Evolutionary conservation across 2,888 invertebrate species (phyloP).

Genomic region (Phaonia tiefii): DNA sequence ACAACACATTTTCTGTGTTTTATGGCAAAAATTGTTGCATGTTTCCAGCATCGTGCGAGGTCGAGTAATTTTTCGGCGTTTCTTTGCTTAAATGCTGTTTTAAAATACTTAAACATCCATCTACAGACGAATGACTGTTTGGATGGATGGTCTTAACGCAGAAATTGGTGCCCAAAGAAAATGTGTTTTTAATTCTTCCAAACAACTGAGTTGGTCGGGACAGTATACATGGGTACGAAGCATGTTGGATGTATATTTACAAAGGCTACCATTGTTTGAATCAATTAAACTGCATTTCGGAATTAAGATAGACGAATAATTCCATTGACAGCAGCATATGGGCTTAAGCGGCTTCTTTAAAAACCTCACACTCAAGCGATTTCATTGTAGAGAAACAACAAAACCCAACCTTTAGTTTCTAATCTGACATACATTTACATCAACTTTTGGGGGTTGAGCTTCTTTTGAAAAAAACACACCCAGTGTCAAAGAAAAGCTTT

Average conservation of each 20-base stretch:
- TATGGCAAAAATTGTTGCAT: conserved; percentile 40
- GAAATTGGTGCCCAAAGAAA: neutral
- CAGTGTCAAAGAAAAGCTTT: neutral
- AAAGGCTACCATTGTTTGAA: conserved; percentile 29
- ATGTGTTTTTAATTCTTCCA: conserved; percentile 10
- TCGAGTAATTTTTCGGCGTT: conserved; percentile 23
- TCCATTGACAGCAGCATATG: neutral
- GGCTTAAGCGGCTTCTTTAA: too few species aligned
- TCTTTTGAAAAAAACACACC: neutral
- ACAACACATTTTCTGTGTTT: conserved; percentile 52
- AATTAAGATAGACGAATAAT: neutral
- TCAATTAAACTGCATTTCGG: conserved; percentile 10
- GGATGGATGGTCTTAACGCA: neutral
- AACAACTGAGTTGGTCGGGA: too few species aligned
- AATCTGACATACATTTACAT: neutral
- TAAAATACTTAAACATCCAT: conserved; percentile 1
- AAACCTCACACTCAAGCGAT: too few species aligned
- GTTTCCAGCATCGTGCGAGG: conserved; percentile 10
- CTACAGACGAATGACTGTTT: neutral
- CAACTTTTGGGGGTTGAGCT: neutral
- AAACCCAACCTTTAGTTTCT: conserved; percentile 2
- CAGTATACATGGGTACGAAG: too few species aligned
- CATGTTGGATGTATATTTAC: neutral
- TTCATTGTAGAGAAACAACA: neutral
- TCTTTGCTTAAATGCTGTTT: conserved; percentile 33